Evolutionary conservation across 1,140 invertebrate species (phyloP).

Genomic region (Aphidius gifuensis): DNA sequence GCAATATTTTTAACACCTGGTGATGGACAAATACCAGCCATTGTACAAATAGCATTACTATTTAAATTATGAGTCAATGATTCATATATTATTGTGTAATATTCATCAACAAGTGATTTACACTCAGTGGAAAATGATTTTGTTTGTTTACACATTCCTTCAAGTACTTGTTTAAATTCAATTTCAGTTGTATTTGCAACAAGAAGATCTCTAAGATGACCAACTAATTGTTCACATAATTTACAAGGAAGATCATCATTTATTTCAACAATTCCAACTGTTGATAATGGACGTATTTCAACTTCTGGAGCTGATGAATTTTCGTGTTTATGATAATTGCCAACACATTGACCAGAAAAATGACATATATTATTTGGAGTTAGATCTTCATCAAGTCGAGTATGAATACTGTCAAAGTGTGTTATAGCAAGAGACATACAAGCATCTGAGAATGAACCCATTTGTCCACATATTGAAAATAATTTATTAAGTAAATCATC

Average conservation of each 20-base stretch:
- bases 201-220: slow-evolving; percentile 74
- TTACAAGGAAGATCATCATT: slow-evolving; percentile 76
- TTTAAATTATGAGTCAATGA: slow-evolving; percentile 69
- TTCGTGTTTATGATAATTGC: slow-evolving; percentile 65
- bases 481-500: slow-evolving; percentile 39
- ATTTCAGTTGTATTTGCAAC: slow-evolving; percentile 80
- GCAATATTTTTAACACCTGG: slow-evolving; percentile 29
- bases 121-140: slow-evolving; percentile 61
- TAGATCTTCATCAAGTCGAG: slow-evolving; percentile 62
- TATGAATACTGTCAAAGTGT: slow-evolving; percentile 69
- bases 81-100: slow-evolving; percentile 71
- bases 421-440: slow-evolving; percentile 70
- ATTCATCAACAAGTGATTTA: slow-evolving; percentile 68
- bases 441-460: slow-evolving; percentile 72
- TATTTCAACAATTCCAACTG: slow-evolving; percentile 57
- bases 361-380: slow-evolving; percentile 67
- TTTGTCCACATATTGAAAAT: slow-evolving; percentile 58
- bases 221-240: slow-evolving; percentile 77
- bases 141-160: slow-evolving; percentile 78
- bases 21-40: slow-evolving; percentile 68
- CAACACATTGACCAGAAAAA: slow-evolving; percentile 68
- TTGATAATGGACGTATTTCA: slow-evolving; percentile 58
- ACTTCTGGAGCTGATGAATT: slow-evolving; percentile 52
- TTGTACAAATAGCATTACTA: slow-evolving; percentile 64
- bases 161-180: slow-evolving; percentile 75